Evolutionary conservation across 2,797 vertebrate genomes (phyloP), one percentile per base, ranked within the genome.

Genomic region (Oophaga sylvatica): DNA sequence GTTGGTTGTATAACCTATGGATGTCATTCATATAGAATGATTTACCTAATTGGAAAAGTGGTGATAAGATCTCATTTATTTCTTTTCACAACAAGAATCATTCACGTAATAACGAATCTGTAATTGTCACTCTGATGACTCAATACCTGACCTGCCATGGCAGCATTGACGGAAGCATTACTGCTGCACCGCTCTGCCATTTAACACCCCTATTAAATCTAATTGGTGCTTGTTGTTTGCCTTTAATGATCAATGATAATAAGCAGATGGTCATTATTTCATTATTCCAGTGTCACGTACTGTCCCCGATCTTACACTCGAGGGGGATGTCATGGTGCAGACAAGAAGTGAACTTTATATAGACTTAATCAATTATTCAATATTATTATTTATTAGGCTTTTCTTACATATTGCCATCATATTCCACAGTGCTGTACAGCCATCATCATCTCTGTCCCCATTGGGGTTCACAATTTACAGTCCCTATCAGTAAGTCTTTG

Each of bases 201-300:
- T 83, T 68, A 78, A 82, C 86, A 63, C 71, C 84, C 73, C 86
- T 67, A 87, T 83, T 62, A 89, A 80, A 86, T 89, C 35, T 56
- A 80, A 89, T 79, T 63, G 65, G 26, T 26, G 26, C 16, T 83
- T 71, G 80, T 62, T 83, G 71, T 86, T 86, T 67, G 53, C 65
- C 20, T 79, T 83, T 86, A 71, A 71, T 79, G 65, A 73, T 73
- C 26, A 57, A 22, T 45, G 45, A 80, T 80, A 80, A 65, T 35
- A 73, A 53, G 67, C 45, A 86, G 59, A 31, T 26, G 29, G 65
- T 87, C 75, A 80, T 87, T 83, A 89, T 83, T 62, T 83, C 35
- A 83, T 87, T 83, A 89, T 71, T 70, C 57, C 80, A 56, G 5
- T 73, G 63, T 53, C 65, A 73, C 57, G n/a, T 57, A 63, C 67